A percentile compares a stretch with the other conserved stretches of the same genome.
phyloP scores from a whole-genome alignment of 2,888 invertebrate genomes.

The Blastobasis lacticolella region DNA sequence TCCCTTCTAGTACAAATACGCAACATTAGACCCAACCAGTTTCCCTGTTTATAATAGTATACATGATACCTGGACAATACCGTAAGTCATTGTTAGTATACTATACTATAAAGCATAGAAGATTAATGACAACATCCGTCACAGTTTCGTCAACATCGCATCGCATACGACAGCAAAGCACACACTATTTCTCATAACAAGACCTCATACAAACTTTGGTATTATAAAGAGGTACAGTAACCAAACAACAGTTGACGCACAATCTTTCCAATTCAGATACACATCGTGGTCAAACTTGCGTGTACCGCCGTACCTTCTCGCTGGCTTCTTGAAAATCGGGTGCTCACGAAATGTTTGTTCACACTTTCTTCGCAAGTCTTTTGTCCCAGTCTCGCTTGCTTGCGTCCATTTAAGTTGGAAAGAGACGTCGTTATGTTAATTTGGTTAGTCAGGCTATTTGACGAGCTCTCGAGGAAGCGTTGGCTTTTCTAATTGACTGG shows the following conservation, averaged over 20 bases:
- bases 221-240: too few species aligned
- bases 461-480: conserved; percentile 33
- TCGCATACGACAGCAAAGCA: too few species aligned
- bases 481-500: conserved; percentile 3
- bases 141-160: too few species aligned
- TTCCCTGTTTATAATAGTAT: too few species aligned
- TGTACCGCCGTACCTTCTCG: background rate
- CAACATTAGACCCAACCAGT: too few species aligned
- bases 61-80: too few species aligned
- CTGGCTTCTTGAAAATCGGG: conserved; percentile 20
- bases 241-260: too few species aligned
- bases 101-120: too few species aligned
- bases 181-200: background rate
- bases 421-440: conserved; percentile 32
- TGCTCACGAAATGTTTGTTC: conserved; percentile 36
- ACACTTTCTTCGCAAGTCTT: conserved; percentile 34
- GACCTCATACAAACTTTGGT: background rate
- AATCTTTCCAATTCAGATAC: background rate
- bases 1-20: too few species aligned
- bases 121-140: too few species aligned
- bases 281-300: background rate
- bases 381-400: conserved; percentile 16
- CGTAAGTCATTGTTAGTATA: too few species aligned
- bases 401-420: conserved; percentile 15
- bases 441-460: conserved; percentile 58